phyloP scores from a whole-genome alignment of 2,888 invertebrate species.

The Conomelus anceps region DNA sequence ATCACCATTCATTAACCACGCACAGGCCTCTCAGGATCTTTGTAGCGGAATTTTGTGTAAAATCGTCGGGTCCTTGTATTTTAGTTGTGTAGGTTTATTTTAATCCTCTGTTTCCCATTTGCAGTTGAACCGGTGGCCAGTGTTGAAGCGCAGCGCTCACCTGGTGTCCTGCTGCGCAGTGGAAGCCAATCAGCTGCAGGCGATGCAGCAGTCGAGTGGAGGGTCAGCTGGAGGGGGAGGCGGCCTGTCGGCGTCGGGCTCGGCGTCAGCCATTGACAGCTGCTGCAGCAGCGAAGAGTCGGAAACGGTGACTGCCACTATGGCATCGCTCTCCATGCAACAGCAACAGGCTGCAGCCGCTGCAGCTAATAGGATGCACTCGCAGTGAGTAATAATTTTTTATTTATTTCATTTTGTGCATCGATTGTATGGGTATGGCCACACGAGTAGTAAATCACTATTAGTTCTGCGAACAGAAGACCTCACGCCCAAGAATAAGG shows the following conservation, averaged over 20 bases:
- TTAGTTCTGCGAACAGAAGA: too few relatives aligned
- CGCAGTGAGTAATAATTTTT: background rate
- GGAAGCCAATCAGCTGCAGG: conserved; percentile 49
- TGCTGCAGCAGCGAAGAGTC: conserved; percentile 21
- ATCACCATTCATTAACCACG: too few relatives aligned
- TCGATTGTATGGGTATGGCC: too few relatives aligned
- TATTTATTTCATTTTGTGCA: conserved; percentile 6
- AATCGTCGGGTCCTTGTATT: background rate
- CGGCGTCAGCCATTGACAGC: too few relatives aligned
- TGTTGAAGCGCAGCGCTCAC: conserved; percentile 69
- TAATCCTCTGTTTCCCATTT: conserved; percentile 28
- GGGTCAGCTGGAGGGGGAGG: conserved; percentile 43
- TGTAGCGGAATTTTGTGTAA: background rate
- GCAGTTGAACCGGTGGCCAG: conserved; percentile 75
- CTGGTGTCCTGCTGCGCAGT: conserved; percentile 70
- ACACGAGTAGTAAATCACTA: too few relatives aligned
- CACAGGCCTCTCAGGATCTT: too few relatives aligned
- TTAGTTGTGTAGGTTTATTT: background rate
- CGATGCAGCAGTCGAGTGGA: conserved; percentile 66
- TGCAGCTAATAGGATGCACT: background rate
- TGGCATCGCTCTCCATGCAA: conserved; percentile 89
- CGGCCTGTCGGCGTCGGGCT: too few relatives aligned
- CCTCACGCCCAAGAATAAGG: too few relatives aligned
- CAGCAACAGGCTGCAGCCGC: conserved; percentile 45
- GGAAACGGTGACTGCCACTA: conserved; percentile 40